Conservation (phyloP, 2,113 vertebrate species). For the Paradoxurus hermaphroditus region DNA sequence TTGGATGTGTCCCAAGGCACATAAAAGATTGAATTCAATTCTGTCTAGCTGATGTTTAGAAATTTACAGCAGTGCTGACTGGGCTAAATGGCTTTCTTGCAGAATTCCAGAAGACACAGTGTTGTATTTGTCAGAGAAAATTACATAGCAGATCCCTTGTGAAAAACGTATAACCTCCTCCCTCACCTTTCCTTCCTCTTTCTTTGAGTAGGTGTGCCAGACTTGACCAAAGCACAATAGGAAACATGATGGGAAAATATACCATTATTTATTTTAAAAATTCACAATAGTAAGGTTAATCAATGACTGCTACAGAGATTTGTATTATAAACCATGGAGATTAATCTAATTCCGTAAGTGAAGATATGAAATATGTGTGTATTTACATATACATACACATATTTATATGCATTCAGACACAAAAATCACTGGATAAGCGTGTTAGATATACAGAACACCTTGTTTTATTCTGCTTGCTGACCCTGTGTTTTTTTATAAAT, state of each 20-base stretch:
- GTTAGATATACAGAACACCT: neutral
- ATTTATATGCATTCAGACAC: neutral
- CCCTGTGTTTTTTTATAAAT: neutral
- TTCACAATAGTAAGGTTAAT: neutral
- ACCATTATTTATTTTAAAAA: neutral
- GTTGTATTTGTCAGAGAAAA: conserved; percentile 75
- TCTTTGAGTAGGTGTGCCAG: conserved; percentile 27
- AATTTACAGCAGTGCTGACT: conserved; percentile 81
- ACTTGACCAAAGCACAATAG: conserved; percentile 20
- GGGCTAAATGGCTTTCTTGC: conserved; percentile 76
- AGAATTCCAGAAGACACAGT: conserved; percentile 73
- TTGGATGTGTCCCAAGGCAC: conserved; percentile 78
- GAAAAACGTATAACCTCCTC: conserved; percentile 57
- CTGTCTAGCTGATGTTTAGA: conserved; percentile 78
- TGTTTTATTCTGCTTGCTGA: neutral
- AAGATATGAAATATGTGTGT: neutral
- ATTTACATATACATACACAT: neutral
- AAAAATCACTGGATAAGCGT: neutral
- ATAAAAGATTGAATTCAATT: conserved; percentile 81
- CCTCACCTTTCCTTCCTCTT: neutral
- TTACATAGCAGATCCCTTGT: conserved; percentile 51
- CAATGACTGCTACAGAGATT: neutral
- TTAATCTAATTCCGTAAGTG: neutral
- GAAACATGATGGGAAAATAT: neutral
- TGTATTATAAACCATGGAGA: neutral